Evolutionary conservation across 2,113 vertebrate species (phyloP).

Genomic region (Lepidothrix coronata): DNA sequence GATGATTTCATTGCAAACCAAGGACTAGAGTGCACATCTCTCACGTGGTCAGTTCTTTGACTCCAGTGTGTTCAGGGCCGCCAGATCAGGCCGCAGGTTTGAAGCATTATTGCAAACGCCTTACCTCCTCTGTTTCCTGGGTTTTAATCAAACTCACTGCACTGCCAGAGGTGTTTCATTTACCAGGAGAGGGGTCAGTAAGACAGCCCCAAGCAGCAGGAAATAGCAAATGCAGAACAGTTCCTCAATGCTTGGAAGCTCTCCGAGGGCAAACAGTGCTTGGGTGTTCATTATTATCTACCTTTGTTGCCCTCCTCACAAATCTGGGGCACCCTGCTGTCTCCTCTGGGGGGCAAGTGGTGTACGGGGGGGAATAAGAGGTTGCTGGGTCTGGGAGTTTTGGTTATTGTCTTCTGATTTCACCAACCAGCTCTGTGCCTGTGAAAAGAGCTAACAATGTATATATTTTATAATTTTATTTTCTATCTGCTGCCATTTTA

Average conservation of each 20-base stretch:
- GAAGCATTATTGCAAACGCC: constrained; percentile 16
- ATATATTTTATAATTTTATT: not conserved
- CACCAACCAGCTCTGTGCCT: not conserved
- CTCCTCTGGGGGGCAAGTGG: not conserved
- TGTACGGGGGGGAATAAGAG: accelerated
- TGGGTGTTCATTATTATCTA: not conserved
- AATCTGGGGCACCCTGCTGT: not conserved
- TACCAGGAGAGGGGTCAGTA: constrained; percentile 46
- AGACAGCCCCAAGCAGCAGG: constrained; percentile 44
- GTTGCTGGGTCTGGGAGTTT: not conserved
- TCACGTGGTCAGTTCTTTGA: not conserved
- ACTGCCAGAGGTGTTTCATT: constrained; percentile 70
- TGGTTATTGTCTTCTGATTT: not conserved
- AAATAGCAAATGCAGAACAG: constrained; percentile 47
- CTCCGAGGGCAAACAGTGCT: not conserved
- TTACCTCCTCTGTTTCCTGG: constrained; percentile 42
- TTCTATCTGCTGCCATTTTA: constrained; percentile 36
- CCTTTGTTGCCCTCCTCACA: not conserved
- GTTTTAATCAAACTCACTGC: constrained; percentile 63
- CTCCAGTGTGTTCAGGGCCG: not conserved
- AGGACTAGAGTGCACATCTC: not conserved
- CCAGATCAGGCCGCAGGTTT: not conserved
- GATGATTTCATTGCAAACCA: not conserved
- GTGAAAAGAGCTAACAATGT: constrained; percentile 6
- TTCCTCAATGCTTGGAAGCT: constrained; percentile 8